These are phyloP conservation scores for Lasioglossum calceatum DNA, from an alignment of 2,888 invertebrate species.

Conservation along the genomic window DNA sequence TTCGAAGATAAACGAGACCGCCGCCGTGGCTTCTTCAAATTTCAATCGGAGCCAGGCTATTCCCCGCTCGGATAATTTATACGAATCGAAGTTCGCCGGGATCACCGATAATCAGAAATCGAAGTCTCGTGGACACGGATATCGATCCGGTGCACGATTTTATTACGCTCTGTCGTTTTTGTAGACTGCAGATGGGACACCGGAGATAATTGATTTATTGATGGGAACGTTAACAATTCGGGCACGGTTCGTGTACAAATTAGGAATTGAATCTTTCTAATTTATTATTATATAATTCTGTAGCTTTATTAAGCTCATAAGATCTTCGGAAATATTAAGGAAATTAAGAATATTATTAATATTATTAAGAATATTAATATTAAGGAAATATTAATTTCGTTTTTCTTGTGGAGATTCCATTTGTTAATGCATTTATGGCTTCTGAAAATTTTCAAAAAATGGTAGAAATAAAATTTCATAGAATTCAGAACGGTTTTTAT, in stretches of 20 bases:
- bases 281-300: no score
- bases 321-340: no score
- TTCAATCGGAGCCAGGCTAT: slow-evolving; percentile 20
- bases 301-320: no score
- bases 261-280: background rate
- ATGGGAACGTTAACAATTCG: background rate
- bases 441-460: no score
- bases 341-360: no score
- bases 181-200: background rate
- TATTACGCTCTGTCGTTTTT: background rate
- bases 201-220: background rate
- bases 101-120: background rate
- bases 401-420: no score
- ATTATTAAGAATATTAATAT: no score
- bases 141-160: background rate
- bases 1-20: slow-evolving; percentile 13
- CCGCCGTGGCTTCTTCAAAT: slow-evolving; percentile 15
- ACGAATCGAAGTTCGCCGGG: background rate
- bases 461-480: no score
- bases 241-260: background rate
- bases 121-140: background rate
- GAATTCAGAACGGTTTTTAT: no score
- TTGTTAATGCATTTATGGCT: no score
- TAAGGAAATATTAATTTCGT: no score
- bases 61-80: slow-evolving; percentile 12